Evolutionary conservation across 2,113 vertebrate genomes (phyloP).

Genomic region (Salminus brasiliensis): DNA sequence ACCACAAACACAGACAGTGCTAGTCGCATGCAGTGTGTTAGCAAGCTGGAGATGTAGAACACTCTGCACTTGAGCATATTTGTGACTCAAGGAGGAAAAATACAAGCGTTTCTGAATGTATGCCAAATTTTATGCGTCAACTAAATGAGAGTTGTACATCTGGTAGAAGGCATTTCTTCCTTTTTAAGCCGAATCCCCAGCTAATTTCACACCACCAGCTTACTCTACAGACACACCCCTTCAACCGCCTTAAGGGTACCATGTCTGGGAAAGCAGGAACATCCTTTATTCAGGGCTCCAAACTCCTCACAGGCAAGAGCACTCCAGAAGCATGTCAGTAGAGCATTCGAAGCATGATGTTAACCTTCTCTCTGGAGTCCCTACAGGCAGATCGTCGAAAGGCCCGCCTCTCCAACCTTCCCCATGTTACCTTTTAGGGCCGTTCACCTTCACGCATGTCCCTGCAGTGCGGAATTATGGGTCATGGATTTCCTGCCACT

Average conservation of each 20-base stretch:
- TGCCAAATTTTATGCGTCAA: slow-evolving; percentile 6
- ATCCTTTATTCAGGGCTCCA: slow-evolving; percentile 1
- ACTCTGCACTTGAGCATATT: neutral
- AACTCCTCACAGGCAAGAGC: neutral
- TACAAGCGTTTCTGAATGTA: neutral
- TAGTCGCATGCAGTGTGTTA: no score
- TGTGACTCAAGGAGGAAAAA: neutral
- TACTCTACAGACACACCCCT: neutral
- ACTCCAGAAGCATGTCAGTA: slow-evolving; percentile 10
- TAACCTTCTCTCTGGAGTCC: slow-evolving; percentile 27
- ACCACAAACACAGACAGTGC: no score
- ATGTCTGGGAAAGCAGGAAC: neutral
- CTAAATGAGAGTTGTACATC: neutral
- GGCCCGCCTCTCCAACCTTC: neutral
- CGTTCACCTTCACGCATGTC: neutral
- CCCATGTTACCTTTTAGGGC: slow-evolving; percentile 1
- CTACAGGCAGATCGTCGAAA: neutral
- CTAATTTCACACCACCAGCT: slow-evolving; percentile 9
- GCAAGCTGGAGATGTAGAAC: slow-evolving; percentile 29
- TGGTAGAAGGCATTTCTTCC: neutral
- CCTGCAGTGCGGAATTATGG: neutral
- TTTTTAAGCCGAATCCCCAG: neutral
- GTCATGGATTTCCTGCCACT: neutral
- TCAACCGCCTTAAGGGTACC: neutral
- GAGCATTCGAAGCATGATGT: neutral